Evolutionary conservation across 2,113 vertebrate genomes (phyloP).

Genomic region (Grallaria varia): DNA sequence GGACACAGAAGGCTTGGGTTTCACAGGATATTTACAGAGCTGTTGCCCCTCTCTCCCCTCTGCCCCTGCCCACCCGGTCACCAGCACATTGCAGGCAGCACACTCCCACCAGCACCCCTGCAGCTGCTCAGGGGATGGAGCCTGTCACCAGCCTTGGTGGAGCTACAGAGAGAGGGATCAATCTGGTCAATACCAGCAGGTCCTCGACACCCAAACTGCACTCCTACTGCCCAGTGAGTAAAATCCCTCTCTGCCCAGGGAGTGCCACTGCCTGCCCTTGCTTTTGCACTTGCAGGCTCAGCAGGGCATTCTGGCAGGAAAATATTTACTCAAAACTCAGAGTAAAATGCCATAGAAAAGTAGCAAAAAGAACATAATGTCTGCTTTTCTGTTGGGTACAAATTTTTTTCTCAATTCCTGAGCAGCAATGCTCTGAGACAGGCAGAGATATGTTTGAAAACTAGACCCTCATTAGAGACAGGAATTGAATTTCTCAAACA

Average conservation of each 20-base stretch:
- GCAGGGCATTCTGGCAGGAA: neutral
- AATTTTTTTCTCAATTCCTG: neutral
- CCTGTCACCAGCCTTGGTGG: neutral
- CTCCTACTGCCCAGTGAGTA: neutral
- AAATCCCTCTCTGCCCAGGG: neutral
- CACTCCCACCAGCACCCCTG: fast-evolving
- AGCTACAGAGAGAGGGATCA: neutral
- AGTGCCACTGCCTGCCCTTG: neutral
- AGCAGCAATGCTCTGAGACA: neutral
- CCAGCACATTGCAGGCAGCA: neutral
- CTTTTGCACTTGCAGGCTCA: neutral
- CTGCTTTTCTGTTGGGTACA: neutral
- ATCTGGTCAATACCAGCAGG: neutral
- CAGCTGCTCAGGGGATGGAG: fast-evolving
- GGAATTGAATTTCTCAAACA: neutral
- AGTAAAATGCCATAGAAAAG: neutral
- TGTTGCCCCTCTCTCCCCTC: neutral
- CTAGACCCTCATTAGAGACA: neutral
- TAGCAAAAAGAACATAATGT: neutral
- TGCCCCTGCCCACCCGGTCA: neutral
- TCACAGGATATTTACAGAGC: neutral
- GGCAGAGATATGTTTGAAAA: neutral
- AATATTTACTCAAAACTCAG: neutral
- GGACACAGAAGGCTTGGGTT: neutral
- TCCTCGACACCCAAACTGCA: neutral